Evolutionary conservation across 2,797 vertebrate genomes (phyloP), one percentile per base, ranked within the genome.

Genomic region (Melopsittacus undulatus): DNA sequence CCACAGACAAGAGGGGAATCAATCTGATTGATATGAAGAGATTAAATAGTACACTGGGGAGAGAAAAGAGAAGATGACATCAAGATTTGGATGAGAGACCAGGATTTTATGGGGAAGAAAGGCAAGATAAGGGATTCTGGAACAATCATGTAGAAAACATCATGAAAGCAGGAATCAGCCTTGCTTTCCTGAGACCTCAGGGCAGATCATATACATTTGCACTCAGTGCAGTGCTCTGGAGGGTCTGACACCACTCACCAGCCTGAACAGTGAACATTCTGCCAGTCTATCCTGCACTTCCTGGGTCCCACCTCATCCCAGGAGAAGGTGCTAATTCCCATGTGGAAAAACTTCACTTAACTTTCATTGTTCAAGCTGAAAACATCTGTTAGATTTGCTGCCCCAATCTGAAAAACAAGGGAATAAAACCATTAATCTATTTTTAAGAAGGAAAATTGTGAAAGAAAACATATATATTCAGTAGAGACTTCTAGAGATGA

Each of bases 351-450:
- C 15, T 63, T 57, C 52, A 19, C 68, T 72, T 68, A 90, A 78
- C 11, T 57, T 74, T 11, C 32, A 64, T 80, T 68, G 80, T 64
- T 54, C 56, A 26, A 32, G n/a, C 40, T 85, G 74, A 79, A 90
- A 90, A 57, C 20, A 63, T 82, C 45, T 80, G 61, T 49, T 68
- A 68, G 26, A 57, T 75, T 92, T 92, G 82, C 56, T 93, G 75
- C 89, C 86, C 92, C 17, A 4, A 89, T 82, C 34, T 83, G 67
- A 57, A 82, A 89, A 88, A 93, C 70, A 88, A 87, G 67, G 36
- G 42, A 49, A 80, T 83, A 63, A 67, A 82, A 29, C 40, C 61
- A 38, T 64, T 70, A 24, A 83, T 85, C 64, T 83, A 16, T 56
- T 85, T 90, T 59, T 46, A 56, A 93, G 67, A 73, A 79, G 69